A percentile compares a stretch with the other conserved stretches of the same genome.
These are phyloP conservation scores for Cacoxenus indagator DNA, from an alignment of 2,888 invertebrate species.

Conservation along the genomic window DNA sequence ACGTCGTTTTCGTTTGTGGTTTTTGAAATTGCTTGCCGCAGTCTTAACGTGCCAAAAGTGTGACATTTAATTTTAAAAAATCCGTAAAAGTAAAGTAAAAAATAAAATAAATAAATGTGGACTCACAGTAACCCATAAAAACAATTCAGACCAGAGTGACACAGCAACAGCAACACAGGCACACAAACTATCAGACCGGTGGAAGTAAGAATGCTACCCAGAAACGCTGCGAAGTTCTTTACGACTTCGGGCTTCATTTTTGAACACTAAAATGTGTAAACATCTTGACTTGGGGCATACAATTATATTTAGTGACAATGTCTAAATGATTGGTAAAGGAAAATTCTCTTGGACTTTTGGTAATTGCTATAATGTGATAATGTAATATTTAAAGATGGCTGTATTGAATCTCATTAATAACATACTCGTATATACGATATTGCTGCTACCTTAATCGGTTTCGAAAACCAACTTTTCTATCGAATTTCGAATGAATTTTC, in stretches of 20 bases:
- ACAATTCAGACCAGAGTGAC: slow-evolving; percentile 57
- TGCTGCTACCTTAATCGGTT: too few relatives aligned
- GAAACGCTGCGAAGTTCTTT: slow-evolving; percentile 51
- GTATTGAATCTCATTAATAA: too few relatives aligned
- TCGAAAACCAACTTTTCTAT: too few relatives aligned
- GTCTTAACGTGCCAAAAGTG: slow-evolving; percentile 61
- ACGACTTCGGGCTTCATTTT: slow-evolving; percentile 44
- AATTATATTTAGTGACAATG: too few relatives aligned
- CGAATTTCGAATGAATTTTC: too few relatives aligned
- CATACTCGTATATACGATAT: too few relatives aligned
- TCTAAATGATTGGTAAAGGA: too few relatives aligned
- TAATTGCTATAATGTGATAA: too few relatives aligned
- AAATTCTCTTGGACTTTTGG: too few relatives aligned
- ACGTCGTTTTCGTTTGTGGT: slow-evolving; percentile 29
- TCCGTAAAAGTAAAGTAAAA: slow-evolving; percentile 44
- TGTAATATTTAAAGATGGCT: too few relatives aligned
- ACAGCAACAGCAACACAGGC: slow-evolving; percentile 41
- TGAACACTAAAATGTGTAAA: neutral
- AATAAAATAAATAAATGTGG: slow-evolving; percentile 36
- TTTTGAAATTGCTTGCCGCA: slow-evolving; percentile 50
- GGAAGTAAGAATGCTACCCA: neutral
- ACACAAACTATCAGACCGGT: slow-evolving; percentile 1
- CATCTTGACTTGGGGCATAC: neutral
- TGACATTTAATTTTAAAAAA: slow-evolving; percentile 63
- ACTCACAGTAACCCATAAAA: slow-evolving; percentile 44